A percentile compares a stretch with the other conserved stretches of the same genome.
Conservation (phyloP, 2,113 vertebrate species). For the Leuciscus idus region DNA sequence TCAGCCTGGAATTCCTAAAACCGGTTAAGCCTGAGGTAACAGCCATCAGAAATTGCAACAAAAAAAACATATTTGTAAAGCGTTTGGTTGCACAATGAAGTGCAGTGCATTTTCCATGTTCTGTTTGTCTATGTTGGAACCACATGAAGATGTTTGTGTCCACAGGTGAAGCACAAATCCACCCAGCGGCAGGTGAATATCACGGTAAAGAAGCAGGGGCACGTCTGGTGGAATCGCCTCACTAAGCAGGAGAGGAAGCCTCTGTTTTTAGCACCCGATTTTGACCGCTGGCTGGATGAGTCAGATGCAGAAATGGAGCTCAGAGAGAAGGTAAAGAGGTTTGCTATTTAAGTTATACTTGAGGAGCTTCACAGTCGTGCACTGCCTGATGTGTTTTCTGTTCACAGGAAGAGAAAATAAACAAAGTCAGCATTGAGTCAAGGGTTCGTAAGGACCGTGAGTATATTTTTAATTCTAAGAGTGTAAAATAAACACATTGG, state of each 20-base stretch:
- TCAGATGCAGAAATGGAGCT: constrained; percentile 97
- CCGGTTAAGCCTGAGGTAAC: constrained; percentile 86
- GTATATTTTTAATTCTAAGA: constrained; percentile 56
- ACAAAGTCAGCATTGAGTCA: constrained; percentile 82
- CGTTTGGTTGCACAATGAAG: neutral
- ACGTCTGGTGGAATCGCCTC: constrained; percentile 91
- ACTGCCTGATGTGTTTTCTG: constrained; percentile 44
- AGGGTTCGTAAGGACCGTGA: constrained; percentile 86
- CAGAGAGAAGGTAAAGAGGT: constrained; percentile 80
- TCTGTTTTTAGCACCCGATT: constrained; percentile 88
- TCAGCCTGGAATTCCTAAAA: constrained; percentile 87
- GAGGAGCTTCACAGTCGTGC: neutral
- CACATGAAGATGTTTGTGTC: neutral
- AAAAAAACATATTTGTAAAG: neutral
- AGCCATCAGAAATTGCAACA: neutral
- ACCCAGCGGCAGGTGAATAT: constrained; percentile 93
- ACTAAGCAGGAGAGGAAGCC: constrained; percentile 88
- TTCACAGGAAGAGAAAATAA: constrained; percentile 89
- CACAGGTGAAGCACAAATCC: constrained; percentile 81
- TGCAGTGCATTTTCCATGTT: neutral
- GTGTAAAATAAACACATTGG: neutral
- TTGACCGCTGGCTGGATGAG: constrained; percentile 96
- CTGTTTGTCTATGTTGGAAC: neutral
- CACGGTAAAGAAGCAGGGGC: constrained; percentile 83
- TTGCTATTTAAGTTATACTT: neutral